Evolutionary conservation across 2,113 vertebrate genomes (phyloP).

Genomic region (Hyperoodon ampullatus): DNA sequence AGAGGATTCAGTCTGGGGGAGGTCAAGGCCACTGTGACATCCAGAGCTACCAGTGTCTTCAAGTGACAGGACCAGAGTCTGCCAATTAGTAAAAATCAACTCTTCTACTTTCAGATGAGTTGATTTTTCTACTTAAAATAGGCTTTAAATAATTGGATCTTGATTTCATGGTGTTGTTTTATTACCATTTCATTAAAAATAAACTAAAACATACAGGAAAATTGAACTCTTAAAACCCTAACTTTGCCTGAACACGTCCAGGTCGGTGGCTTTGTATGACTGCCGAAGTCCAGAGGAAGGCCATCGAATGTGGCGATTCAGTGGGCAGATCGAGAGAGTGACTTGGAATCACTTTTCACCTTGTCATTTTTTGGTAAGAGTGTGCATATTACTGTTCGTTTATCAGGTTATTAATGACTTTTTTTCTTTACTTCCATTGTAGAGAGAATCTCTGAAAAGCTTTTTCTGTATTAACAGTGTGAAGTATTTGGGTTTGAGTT

Average conservation of each 20-base stretch:
- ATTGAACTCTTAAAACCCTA: not conserved
- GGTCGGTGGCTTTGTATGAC: constrained; percentile 94
- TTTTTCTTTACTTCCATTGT: not conserved
- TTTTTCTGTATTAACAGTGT: not conserved
- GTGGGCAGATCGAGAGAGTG: constrained; percentile 95
- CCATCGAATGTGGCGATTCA: constrained; percentile 94
- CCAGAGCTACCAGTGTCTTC: not conserved
- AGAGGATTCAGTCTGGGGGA: not conserved
- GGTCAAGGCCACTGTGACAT: not conserved
- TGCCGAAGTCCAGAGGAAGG: constrained; percentile 93
- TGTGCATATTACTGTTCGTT: not conserved
- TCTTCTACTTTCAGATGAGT: not conserved
- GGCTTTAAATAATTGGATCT: not conserved
- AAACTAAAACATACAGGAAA: not conserved
- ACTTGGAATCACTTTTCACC: constrained; percentile 97
- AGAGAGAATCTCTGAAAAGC: not conserved
- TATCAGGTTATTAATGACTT: not conserved
- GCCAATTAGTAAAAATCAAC: not conserved
- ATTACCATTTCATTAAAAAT: not conserved
- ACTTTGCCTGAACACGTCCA: constrained; percentile 61
- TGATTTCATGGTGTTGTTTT: not conserved
- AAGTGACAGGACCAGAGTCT: not conserved
- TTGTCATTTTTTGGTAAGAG: constrained; percentile 93
- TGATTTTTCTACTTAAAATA: not conserved
- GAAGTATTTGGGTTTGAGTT: not conserved